Conservation (phyloP, 1,140 invertebrate species). For the Ips nitidus region DNA sequence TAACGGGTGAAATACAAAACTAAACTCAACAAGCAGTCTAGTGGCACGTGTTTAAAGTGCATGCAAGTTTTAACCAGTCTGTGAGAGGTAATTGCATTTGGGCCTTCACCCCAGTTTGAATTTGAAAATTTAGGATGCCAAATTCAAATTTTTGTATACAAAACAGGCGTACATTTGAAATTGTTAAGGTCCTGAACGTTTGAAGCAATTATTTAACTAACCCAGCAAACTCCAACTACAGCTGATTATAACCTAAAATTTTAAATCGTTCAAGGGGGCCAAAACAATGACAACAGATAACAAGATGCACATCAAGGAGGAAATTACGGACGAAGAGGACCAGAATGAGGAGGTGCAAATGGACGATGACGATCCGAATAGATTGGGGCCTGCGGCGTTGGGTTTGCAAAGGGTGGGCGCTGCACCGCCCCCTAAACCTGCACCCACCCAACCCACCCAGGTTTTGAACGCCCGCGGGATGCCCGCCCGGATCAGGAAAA, state of each 20-base stretch:
- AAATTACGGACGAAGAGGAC: slow-evolving; percentile 47
- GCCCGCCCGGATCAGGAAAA: slow-evolving; percentile 84
- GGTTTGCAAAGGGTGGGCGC: slow-evolving; percentile 78
- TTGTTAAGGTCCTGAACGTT: not conserved
- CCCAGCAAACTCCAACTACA: no score
- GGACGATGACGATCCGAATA: slow-evolving; percentile 66
- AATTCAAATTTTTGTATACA: slow-evolving; percentile 46
- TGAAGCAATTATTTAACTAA: not conserved
- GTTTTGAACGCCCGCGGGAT: slow-evolving; percentile 82
- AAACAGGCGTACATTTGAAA: slow-evolving; percentile 19
- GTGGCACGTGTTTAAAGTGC: no score
- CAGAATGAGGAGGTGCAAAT: slow-evolving; percentile 60
- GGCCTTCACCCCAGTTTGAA: slow-evolving; percentile 37
- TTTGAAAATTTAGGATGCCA: slow-evolving; percentile 50
- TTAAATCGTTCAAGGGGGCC: slow-evolving; percentile 12
- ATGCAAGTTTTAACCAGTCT: no score
- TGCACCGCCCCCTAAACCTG: slow-evolving; percentile 68
- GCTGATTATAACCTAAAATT: not conserved
- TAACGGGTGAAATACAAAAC: no score
- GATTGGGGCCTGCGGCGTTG: slow-evolving; percentile 72
- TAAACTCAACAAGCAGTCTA: no score
- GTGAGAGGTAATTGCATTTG: no score
- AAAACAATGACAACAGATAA: slow-evolving; percentile 47
- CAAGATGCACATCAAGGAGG: slow-evolving; percentile 58
- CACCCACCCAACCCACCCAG: slow-evolving; percentile 68